phyloP scores from a whole-genome alignment of 2,113 vertebrate genomes.

The Delphinapterus leucas region DNA sequence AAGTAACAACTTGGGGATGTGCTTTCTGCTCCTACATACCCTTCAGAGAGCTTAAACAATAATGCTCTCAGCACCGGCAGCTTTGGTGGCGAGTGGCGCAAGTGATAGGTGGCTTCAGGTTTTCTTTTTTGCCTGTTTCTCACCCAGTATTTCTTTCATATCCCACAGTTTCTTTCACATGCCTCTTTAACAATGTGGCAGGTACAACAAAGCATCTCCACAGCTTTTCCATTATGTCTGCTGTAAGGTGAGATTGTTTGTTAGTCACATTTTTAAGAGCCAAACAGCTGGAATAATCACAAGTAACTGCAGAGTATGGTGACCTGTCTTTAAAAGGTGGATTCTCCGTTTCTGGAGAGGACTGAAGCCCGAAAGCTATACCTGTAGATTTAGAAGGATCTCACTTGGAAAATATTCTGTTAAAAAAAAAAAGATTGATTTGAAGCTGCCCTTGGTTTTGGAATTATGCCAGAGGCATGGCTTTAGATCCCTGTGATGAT shows the following conservation, averaged over 20 bases:
- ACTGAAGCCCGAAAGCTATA: background rate
- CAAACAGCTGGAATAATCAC: background rate
- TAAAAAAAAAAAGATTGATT: background rate
- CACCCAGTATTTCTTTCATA: background rate
- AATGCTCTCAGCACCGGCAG: slow-evolving; percentile 63
- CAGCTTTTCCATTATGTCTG: background rate
- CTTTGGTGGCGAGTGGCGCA: slow-evolving; percentile 15
- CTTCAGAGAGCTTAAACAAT: slow-evolving; percentile 69
- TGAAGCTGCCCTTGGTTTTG: background rate
- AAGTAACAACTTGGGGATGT: slow-evolving; percentile 76
- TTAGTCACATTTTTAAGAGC: background rate
- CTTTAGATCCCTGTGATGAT: background rate
- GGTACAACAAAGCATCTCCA: background rate
- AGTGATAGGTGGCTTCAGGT: slow-evolving; percentile 42
- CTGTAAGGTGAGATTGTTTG: background rate
- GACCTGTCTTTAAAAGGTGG: background rate
- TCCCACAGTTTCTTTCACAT: slow-evolving; percentile 30
- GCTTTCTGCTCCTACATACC: slow-evolving; percentile 76
- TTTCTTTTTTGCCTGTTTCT: slow-evolving; percentile 11
- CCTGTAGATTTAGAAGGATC: background rate
- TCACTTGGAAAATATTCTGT: slow-evolving; percentile 7
- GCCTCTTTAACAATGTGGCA: slow-evolving; percentile 13
- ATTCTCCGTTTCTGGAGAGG: background rate
- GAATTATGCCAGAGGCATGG: background rate
- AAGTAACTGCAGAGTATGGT: background rate